phyloP scores from a whole-genome alignment of 2,113 vertebrate genomes.

The Brachirus orientalis region DNA sequence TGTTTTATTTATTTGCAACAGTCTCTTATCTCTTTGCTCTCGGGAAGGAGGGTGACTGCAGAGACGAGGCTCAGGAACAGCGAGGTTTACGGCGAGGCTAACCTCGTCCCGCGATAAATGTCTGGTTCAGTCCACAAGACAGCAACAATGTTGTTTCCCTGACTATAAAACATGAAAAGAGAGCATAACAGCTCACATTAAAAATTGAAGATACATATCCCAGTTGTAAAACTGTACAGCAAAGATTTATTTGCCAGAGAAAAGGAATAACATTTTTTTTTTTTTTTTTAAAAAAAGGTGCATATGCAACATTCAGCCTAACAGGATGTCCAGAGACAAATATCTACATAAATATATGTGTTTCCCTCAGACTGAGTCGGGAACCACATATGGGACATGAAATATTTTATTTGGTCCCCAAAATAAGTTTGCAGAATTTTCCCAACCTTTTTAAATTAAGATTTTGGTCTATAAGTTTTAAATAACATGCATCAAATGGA shows the following conservation, averaged over 20 bases:
- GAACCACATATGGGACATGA: too few species aligned
- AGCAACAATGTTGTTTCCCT: too few species aligned
- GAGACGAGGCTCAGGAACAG: not conserved
- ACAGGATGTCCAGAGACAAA: too few species aligned
- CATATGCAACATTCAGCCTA: too few species aligned
- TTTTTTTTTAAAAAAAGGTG: too few species aligned
- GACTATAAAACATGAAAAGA: not conserved
- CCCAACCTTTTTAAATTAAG: too few species aligned
- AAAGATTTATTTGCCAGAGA: not conserved
- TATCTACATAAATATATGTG: too few species aligned
- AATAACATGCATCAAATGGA: too few species aligned
- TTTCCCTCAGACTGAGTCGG: too few species aligned
- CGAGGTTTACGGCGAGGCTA: not conserved
- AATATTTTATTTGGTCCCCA: too few species aligned
- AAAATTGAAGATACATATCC: not conserved
- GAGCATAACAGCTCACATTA: not conserved
- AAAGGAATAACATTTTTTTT: not conserved
- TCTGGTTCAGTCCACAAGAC: not conserved
- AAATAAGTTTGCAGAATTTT: too few species aligned
- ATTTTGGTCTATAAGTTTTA: too few species aligned
- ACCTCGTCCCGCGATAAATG: not conserved
- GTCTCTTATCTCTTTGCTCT: constrained; percentile 1
- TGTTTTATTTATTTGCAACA: constrained; percentile 9
- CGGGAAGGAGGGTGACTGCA: not conserved
- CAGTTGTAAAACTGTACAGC: not conserved